Evolutionary conservation across 2,888 invertebrate genomes (phyloP).

Genomic region (Halictus ligatus): DNA sequence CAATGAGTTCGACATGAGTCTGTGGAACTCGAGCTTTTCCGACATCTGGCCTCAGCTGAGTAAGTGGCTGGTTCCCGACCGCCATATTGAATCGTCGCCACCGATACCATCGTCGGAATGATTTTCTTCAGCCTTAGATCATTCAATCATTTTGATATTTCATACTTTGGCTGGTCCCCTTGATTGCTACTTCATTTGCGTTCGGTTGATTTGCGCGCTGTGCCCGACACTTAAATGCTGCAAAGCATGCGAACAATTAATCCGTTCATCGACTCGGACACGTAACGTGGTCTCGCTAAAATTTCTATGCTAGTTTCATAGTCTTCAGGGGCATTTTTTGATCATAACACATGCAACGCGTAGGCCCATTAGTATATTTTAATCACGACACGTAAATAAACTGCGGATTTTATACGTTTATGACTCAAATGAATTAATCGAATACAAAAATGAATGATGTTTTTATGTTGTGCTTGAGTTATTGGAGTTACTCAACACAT

Average conservation of each 20-base stretch:
- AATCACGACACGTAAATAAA: not conserved
- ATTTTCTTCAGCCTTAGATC: not conserved
- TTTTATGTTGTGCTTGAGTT: too few relatives aligned
- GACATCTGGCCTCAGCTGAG: slow-evolving; percentile 94
- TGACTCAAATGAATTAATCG: too few relatives aligned
- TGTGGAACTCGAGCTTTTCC: slow-evolving; percentile 92
- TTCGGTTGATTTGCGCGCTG: slow-evolving; percentile 1
- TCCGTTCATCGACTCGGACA: not conserved
- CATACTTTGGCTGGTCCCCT: not conserved
- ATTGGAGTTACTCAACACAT: too few relatives aligned
- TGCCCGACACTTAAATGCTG: slow-evolving; percentile 61
- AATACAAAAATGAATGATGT: too few relatives aligned
- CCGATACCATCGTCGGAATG: slow-evolving; percentile 14
- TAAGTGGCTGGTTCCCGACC: slow-evolving; percentile 84
- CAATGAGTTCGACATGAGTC: slow-evolving; percentile 89
- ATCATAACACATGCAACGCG: not conserved
- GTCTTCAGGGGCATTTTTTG: not conserved
- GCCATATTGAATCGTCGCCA: slow-evolving; percentile 10
- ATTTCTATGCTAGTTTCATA: not conserved
- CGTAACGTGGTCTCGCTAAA: not conserved
- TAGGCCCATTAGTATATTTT: not conserved
- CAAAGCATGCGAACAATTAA: slow-evolving; percentile 38
- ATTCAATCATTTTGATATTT: not conserved
- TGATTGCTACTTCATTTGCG: not conserved
- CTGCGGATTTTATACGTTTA: not conserved